Percentiles rank a stretch among this genome's conserved stretches.
These are phyloP conservation scores for Drosophila mimica DNA, from an alignment of 2,888 invertebrate species.

Conservation along the genomic window DNA sequence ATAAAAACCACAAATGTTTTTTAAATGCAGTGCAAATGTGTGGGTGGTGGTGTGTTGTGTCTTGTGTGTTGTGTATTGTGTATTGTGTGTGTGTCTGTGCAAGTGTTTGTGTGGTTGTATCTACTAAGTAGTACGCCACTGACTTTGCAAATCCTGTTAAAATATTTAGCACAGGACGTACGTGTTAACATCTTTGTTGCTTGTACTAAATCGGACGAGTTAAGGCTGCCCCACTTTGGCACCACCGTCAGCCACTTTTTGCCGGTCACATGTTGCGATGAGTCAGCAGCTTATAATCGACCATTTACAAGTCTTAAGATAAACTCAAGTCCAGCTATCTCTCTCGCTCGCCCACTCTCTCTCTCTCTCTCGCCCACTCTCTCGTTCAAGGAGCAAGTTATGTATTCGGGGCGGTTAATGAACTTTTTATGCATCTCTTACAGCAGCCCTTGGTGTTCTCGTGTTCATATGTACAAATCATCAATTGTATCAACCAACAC, in stretches of 20 bases:
- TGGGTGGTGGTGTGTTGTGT: neutral
- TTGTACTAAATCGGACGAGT: conserved; percentile 43
- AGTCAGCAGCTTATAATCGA: conserved; percentile 61
- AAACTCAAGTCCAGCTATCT: conserved; percentile 23
- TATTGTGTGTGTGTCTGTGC: neutral
- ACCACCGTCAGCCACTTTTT: neutral
- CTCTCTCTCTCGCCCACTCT: neutral
- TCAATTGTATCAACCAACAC: conserved; percentile 49
- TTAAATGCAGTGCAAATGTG: conserved; percentile 81
- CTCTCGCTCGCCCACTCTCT: neutral
- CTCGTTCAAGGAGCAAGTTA: neutral
- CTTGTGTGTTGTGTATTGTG: conserved; percentile 2
- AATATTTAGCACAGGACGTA: conserved; percentile 69
- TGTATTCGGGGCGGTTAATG: conserved; percentile 23
- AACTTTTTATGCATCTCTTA: conserved; percentile 37
- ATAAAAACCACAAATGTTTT: conserved; percentile 82
- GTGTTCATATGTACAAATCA: conserved; percentile 20
- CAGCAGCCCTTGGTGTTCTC: conserved; percentile 17
- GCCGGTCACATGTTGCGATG: conserved; percentile 45
- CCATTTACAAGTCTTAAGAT: conserved; percentile 46
- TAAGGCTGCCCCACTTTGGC: conserved; percentile 38
- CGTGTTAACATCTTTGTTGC: conserved; percentile 63
- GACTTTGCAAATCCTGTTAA: conserved; percentile 53
- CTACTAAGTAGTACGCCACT: conserved; percentile 50
- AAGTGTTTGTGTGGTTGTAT: conserved; percentile 13